Percentiles rank a stretch among this genome's conserved stretches.
phyloP scores from a whole-genome alignment of 2,797 vertebrate species.

The Nothura maculosa region DNA sequence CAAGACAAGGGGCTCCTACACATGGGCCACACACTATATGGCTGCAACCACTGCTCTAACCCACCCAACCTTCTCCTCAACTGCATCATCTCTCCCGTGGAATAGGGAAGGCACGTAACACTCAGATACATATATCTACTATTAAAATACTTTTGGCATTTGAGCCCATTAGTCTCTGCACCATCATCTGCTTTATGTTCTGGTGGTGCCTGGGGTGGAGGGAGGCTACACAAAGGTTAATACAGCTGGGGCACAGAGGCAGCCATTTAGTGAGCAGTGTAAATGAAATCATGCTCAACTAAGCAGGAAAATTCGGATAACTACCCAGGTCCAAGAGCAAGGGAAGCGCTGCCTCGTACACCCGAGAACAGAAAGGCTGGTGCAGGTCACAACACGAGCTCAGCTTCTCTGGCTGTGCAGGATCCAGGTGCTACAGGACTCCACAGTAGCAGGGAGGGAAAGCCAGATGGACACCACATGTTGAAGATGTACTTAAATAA shows the following conservation, averaged over 20 bases:
- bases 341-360: background rate
- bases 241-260: background rate
- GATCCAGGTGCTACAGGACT: background rate
- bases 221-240: background rate
- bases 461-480: background rate
- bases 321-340: background rate
- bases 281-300: background rate
- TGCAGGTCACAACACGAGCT: background rate
- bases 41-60: background rate
- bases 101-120: background rate
- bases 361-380: background rate
- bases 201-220: background rate
- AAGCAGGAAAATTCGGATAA: background rate
- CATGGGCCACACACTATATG: rapidly evolving
- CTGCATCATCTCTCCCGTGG: background rate
- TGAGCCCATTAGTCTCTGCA: background rate
- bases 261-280: background rate
- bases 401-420: background rate
- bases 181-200: background rate
- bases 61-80: background rate
- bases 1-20: background rate
- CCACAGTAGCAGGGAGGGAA: background rate
- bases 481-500: background rate
- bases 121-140: background rate
- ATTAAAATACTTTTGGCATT: background rate